Evolutionary conservation across 2,113 vertebrate genomes (phyloP), one percentile per base, ranked within the genome.

Genomic region (Vulpes lagopus): DNA sequence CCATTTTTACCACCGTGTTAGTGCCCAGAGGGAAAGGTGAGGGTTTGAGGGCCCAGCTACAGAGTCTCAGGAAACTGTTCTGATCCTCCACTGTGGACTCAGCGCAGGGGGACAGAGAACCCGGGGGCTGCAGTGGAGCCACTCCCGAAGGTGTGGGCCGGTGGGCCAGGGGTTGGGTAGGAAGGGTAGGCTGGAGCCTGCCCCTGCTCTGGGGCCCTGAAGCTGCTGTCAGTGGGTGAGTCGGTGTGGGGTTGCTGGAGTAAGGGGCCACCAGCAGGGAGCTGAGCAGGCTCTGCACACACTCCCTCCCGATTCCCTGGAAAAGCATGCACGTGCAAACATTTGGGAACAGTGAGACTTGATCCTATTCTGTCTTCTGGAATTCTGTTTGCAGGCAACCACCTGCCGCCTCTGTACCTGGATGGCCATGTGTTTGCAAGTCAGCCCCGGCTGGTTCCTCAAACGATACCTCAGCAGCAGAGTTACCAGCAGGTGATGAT

Each of bases 401-500:
- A 99, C 97, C 99, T 99, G 91, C 98, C 99, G 2, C 99, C 99
- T 11, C 98, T 99, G 38, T 99, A 99, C 97, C 98, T 99, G 98
- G 99, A 99, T 4, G 99, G 99, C 35, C 99, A 99, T 0, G 99
- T 99, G 71, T 99, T 99, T 98, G 99, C 99, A 32, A 99, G 99
- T 99, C 99, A 99, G 98, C 99, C 99, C 2, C 99, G 99, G 78
- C 99, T 99, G 83, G 99, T 99, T 62, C 99, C 99, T 69, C 99
- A 99, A 62, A 99, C 99, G 0, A 99, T 99, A 99, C 99, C 99
- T 98, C 99, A 99, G 98, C 99, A 99, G 98, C 99, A 99, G 98
- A 99, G 99, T 98, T 99, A 99, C 98, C 99, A 99, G 79, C 99
- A 99, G 99, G 99, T 99, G 98, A 96, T 84, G 14, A 23, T 2